These are phyloP conservation scores for Garrulus glandarius DNA, from an alignment of 2,797 vertebrate genomes.

Conservation along the genomic window DNA sequence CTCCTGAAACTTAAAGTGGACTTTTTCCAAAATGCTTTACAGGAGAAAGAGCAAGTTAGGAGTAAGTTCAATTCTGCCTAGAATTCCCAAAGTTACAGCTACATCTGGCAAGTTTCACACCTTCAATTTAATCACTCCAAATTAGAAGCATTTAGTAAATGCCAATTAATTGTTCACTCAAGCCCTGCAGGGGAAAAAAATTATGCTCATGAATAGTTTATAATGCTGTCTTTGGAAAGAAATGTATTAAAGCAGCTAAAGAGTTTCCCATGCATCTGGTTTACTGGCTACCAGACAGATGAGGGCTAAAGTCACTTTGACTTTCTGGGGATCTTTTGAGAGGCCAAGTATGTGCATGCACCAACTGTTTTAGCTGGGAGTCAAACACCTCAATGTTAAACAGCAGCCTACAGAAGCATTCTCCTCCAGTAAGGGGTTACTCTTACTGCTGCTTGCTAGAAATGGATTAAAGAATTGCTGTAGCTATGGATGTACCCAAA, in stretches of 20 bases:
- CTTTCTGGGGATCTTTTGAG: slow-evolving; percentile 13
- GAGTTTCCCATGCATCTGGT: neutral
- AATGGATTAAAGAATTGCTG: neutral
- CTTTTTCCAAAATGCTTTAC: neutral
- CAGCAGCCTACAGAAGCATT: slow-evolving; percentile 11
- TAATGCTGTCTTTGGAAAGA: slow-evolving; percentile 24
- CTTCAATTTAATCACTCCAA: slow-evolving; percentile 2
- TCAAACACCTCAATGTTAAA: neutral
- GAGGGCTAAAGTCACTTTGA: neutral
- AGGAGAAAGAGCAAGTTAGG: slow-evolving; percentile 40
- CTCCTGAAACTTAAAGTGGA: neutral
- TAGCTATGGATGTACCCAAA: neutral
- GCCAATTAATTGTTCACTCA: slow-evolving; percentile 9
- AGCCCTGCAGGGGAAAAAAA: neutral
- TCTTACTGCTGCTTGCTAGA: slow-evolving; percentile 24
- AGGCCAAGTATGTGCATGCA: slow-evolving; percentile 18
- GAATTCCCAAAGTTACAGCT: slow-evolving; percentile 11
- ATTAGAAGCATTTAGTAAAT: slow-evolving; percentile 17
- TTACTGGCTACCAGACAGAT: neutral
- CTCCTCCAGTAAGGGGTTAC: neutral
- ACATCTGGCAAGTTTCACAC: neutral
- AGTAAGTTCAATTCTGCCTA: slow-evolving; percentile 60
- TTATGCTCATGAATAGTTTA: neutral
- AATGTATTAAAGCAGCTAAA: neutral
- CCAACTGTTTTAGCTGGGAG: neutral